phyloP scores from a whole-genome alignment of 2,888 invertebrate genomes.

The Petrolisthes cinctipes region DNA sequence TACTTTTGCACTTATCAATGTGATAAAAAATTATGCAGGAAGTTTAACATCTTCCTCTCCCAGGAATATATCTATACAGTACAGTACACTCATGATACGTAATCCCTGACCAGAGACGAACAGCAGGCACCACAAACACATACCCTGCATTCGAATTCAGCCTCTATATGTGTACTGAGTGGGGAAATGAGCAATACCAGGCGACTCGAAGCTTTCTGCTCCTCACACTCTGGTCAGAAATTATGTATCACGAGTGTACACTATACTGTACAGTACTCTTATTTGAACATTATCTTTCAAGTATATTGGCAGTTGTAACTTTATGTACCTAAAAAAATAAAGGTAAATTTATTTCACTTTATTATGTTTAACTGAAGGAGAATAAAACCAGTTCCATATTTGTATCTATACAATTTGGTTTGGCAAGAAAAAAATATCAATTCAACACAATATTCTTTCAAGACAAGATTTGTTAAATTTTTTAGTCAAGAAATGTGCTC shows the following conservation, averaged over 20 bases:
- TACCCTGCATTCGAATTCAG: too few species aligned
- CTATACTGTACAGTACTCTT: background rate
- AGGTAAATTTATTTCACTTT: background rate
- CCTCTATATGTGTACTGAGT: too few species aligned
- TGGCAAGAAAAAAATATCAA: conserved; percentile 44
- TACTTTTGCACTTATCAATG: background rate
- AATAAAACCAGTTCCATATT: conserved; percentile 17
- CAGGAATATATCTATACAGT: background rate
- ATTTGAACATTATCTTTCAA: too few species aligned
- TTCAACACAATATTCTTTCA: conserved; percentile 33
- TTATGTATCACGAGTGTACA: too few species aligned
- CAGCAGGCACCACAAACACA: too few species aligned
- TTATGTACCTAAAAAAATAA: background rate
- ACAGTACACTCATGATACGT: too few species aligned
- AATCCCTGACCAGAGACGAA: too few species aligned
- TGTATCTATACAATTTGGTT: conserved; percentile 41
- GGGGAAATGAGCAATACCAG: too few species aligned
- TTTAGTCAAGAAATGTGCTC: conserved; percentile 20
- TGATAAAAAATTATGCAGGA: background rate
- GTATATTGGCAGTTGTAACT: background rate
- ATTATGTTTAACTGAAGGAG: background rate
- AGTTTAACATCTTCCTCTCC: background rate
- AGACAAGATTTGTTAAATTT: conserved; percentile 32
- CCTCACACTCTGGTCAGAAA: too few species aligned
- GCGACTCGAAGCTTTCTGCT: too few species aligned